Base-by-base conservation (phyloP, 2,888 invertebrate genomes). In the Mesoligia furuncula region DNA sequence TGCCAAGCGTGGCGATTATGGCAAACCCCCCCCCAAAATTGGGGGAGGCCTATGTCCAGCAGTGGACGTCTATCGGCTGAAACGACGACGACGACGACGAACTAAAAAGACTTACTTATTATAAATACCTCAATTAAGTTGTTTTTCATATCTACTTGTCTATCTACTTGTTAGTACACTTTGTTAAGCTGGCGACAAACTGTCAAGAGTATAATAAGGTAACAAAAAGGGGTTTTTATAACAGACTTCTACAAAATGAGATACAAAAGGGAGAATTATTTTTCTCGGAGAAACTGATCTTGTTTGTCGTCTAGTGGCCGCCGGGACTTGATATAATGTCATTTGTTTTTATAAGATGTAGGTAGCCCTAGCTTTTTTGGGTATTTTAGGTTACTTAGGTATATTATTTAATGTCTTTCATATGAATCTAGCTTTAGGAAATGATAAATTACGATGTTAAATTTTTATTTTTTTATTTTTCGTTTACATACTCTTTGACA, bases 171-270 rank as follows among this genome's bases (percentile, higher is more conserved):
- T 78, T 84, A 73, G 42, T 69, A 64, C 74, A 74, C 73, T 80
- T 77, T 64, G 72, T 73, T 71, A 27, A 61, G 54, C 73, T 39
- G 68, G 73, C 42, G 62, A 75, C 67, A 83, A 85, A 83, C 83
- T 85, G 85, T 83, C 83, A 77, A 31, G 65, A 70, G 71, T 73
- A 54, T 78, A 83, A 83, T 73, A 78, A 77, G 65, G 64, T 65
- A 70, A 73, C 67, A 75, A 75, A 82, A 83, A 72, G 51, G 70
- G 48, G 24, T 80, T 73, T 85, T 77, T 69, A 62, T 68, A 70
- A 59, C 68, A 72, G 69, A 85, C 69, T 73, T 39, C 31, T 27
- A 74, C 61, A 54, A 57, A 73, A 83, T 80, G 71, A 67, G 36
- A n/a, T 66, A 20, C n/a, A 75, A 71, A 79, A 74, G n/a, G 15